Base-by-base conservation (phyloP, 2,113 vertebrate genomes). In the Sarotherodon lohbergeri region DNA sequence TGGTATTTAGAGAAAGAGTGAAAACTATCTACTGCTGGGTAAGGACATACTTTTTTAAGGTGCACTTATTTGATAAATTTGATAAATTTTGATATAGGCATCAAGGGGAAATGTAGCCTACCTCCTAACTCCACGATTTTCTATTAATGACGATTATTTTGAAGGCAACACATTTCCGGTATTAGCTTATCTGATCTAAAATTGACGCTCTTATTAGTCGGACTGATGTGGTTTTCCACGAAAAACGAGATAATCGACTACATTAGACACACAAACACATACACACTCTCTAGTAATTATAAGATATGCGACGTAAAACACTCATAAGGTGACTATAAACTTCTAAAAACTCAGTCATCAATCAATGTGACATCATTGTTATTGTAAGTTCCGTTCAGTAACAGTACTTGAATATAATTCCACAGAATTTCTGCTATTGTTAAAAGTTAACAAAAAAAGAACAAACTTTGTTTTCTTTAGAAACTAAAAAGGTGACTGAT, bases 111-210 rank as follows among this genome's bases (percentile, higher is more conserved):
- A 16, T 48, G 14, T 48, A 76, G 68, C 1, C 2, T 17, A n/a
- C 8, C 17, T 52, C 17, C 8, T 29, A 46, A 19, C 5, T 29
- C 14, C 0, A 19, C 5, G 6, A 17, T 29, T 7, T 17, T 29
- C 5, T 76, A 10, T 76, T 76, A 29, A 29, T 48, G 5, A 76
- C 27, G 27, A 3, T 7, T 90, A 92, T 80, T 88, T 86, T 91
- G 85, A 92, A 82, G 22, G 54, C 0, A 29, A 4, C 2, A 3
- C 0, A 14, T 55, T 82, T 89, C 88, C 66, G 32, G 82, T 14
- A 3, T 4, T 52, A 39, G 56, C 39, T 7, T 22, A 11, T 54
- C 2, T 36, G 16, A 17, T 9, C 22, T 17, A 48, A 41, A 24
- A 5, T 46, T 73, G 83, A 78, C 7, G 71, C 9, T 80, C 6